Evolutionary conservation across 2,888 invertebrate genomes (phyloP).

Genomic region (Erpobdella octoculata): DNA sequence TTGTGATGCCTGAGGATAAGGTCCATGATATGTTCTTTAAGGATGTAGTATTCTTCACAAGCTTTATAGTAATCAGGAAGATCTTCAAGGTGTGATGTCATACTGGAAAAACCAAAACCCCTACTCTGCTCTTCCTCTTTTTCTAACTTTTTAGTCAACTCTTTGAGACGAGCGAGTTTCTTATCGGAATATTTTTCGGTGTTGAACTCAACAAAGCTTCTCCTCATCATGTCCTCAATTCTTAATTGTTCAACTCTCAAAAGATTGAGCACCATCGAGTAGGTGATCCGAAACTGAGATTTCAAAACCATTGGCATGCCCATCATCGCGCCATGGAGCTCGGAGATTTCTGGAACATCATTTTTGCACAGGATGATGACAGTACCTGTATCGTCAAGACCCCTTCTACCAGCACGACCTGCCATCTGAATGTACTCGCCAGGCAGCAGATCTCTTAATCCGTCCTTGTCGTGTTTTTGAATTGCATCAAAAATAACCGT

Average conservation of each 20-base stretch:
- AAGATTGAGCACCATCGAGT: conserved; percentile 83
- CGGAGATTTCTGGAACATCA: conserved; percentile 65
- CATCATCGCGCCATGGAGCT: conserved; percentile 76
- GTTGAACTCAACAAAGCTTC: conserved; percentile 67
- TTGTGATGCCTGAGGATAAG: conserved; percentile 48
- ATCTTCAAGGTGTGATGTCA: conserved; percentile 40
- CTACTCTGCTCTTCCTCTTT: too few relatives aligned
- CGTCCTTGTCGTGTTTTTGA: conserved; percentile 79
- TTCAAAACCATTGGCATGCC: conserved; percentile 70
- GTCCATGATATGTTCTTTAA: conserved; percentile 36
- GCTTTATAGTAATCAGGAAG: conserved; percentile 47
- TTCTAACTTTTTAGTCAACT: not conserved
- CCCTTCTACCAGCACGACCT: conserved; percentile 87
- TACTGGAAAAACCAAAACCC: not conserved
- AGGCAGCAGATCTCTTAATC: conserved; percentile 56
- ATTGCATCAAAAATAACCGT: conserved; percentile 92
- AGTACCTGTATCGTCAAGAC: conserved; percentile 78
- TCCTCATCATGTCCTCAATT: conserved; percentile 90
- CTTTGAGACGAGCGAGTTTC: conserved; percentile 25
- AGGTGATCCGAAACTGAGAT: conserved; percentile 90
- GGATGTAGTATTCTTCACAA: conserved; percentile 43
- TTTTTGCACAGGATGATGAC: conserved; percentile 78
- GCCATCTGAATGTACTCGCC: conserved; percentile 65
- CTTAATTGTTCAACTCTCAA: conserved; percentile 68
- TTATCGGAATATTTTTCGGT: conserved; percentile 59